Conservation (phyloP, 2,888 invertebrate species). For the Cyrtodaria siliqua region DNA sequence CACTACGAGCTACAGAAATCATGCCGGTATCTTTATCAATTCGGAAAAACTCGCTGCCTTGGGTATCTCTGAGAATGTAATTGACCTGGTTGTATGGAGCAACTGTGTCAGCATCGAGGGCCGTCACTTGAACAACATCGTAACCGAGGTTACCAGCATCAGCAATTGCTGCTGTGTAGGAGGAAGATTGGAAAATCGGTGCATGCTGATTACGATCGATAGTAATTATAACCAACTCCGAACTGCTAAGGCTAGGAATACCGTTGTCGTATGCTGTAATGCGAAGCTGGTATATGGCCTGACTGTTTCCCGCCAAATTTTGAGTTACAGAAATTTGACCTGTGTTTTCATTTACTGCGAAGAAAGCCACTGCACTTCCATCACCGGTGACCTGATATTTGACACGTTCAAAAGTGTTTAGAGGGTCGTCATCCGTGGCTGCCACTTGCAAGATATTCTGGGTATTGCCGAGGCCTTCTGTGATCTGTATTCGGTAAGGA, state of each 20-base stretch:
- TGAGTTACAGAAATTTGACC: conserved; percentile 64
- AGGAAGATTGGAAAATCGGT: conserved; percentile 54
- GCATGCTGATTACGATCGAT: conserved; percentile 65
- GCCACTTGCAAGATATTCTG: conserved; percentile 53
- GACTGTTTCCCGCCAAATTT: conserved; percentile 35
- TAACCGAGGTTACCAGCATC: conserved; percentile 63
- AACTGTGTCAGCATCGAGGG: conserved; percentile 65
- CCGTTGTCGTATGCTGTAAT: conserved; percentile 76
- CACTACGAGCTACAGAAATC: conserved; percentile 69
- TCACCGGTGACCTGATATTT: conserved; percentile 77
- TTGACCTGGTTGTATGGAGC: conserved; percentile 68
- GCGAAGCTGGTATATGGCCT: conserved; percentile 39
- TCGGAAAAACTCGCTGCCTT: conserved; percentile 66
- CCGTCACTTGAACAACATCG: conserved; percentile 61
- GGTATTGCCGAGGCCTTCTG: conserved; percentile 31
- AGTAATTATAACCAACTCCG: conserved; percentile 64
- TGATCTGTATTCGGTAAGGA: conserved; percentile 45
- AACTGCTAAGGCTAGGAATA: conserved; percentile 65
- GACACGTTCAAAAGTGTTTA: conserved; percentile 69
- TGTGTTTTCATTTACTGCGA: conserved; percentile 65
- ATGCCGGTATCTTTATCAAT: conserved; percentile 71
- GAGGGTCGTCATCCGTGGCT: conserved; percentile 52
- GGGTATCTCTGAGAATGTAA: conserved; percentile 53
- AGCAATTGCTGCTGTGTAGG: conserved; percentile 50
- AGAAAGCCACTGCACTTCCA: conserved; percentile 77